phyloP scores from a whole-genome alignment of 2,113 vertebrate genomes.

The Euleptes europaea region DNA sequence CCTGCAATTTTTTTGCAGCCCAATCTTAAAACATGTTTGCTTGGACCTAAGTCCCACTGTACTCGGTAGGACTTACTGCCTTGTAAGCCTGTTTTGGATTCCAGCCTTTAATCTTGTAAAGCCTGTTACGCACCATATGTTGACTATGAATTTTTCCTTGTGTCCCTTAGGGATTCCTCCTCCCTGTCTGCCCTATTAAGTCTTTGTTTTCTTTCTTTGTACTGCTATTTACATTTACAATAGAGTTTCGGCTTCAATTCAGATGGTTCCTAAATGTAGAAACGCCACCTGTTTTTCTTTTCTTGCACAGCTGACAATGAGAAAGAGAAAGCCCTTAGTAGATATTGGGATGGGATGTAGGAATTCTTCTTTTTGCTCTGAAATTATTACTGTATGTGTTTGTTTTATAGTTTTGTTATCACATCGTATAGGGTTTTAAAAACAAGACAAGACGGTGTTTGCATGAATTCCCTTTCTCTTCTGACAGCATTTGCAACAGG shows the following conservation, averaged over 20 bases:
- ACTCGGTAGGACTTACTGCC: not conserved
- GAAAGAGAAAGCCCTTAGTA: not conserved
- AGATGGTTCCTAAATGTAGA: not conserved
- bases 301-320: not conserved
- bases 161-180: not conserved
- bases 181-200: not conserved
- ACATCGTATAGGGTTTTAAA: not conserved
- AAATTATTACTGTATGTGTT: not conserved
- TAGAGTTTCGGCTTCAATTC: not conserved
- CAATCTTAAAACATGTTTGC: not conserved
- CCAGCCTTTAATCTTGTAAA: slow-evolving; percentile 9
- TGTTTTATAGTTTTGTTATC: not conserved
- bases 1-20: not conserved
- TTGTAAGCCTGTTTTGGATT: not conserved
- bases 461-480: not conserved
- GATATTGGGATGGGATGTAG: not conserved
- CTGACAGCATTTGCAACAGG: not conserved
- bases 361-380: not conserved
- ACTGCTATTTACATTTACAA: not conserved
- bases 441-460: no score
- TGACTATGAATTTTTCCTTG: not conserved
- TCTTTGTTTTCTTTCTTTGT: slow-evolving; percentile 3
- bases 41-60: not conserved
- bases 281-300: not conserved
- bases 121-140: not conserved